Evolutionary conservation across 2,888 invertebrate species (phyloP), one percentile per base, ranked within the genome.

Genomic region (Calliscelio sp.): DNA sequence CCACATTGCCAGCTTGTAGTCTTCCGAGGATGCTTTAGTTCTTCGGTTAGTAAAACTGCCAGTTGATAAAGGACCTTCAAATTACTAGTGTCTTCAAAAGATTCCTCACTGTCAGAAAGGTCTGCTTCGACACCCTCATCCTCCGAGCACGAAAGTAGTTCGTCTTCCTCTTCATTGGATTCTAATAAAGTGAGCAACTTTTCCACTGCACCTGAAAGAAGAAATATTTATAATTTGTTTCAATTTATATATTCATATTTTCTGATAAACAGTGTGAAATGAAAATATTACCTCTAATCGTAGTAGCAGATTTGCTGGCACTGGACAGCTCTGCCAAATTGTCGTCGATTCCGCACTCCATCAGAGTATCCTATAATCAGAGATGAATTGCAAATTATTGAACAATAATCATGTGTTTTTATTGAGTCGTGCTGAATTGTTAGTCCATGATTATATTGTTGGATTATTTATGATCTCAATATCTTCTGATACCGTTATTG

Each of bases 81-180:
- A 51, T 90, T 90, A 74, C 86, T 65, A 66, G 73, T 73, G 59
- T 73, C 71, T 24, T 86, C 86, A 10, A 82, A 73, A 16, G 86
- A 86, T 22, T 88, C 86, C 14, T 86, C 84, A 71, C 86, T 86
- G 46, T 89, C 90, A 4, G 89, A 90, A 20, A 88, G 81, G 84
- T 92, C 92, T 32, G 91, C 86, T 41, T 92, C 92, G 2, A 92
- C 92, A 0, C 92, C 92, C 68, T 92, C 92, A 84, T 92, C 92
- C 70, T 92, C 92, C 6, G 91, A 91, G 6, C 87, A 88, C 6
- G 91, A 91, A 0, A 86, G 86, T 14, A 84, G 41, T 44, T 90
- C 91, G 20, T 91, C 90, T 25, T 88, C 81, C 8, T 88, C 89
- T 4, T 90, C 89, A 41, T 90, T 90, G 51, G 89, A 86, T 44